A percentile compares a stretch with the other conserved stretches of the same genome.
These are phyloP conservation scores for Gavia stellata DNA, from an alignment of 2,113 vertebrate genomes.

Conservation along the genomic window DNA sequence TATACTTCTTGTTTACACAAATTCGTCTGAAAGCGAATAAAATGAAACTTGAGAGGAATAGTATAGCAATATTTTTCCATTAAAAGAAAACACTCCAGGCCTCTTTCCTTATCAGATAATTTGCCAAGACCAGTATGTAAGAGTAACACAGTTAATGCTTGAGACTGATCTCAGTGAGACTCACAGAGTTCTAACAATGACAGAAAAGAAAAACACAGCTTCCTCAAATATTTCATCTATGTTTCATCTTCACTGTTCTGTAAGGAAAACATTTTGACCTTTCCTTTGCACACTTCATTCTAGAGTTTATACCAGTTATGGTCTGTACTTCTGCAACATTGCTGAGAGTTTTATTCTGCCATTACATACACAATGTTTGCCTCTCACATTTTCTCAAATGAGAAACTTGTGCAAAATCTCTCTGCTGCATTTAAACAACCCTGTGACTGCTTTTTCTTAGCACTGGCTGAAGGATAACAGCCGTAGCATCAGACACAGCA, in stretches of 20 bases:
- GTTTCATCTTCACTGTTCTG: background rate
- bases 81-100: background rate
- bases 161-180: background rate
- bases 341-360: background rate
- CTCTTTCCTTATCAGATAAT: background rate
- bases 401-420: background rate
- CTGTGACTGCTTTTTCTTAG: background rate
- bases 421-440: background rate
- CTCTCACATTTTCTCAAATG: background rate
- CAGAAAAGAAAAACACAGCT: background rate
- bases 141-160: background rate
- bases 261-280: constrained; percentile 11
- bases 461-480: background rate
- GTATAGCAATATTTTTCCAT: background rate
- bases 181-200: background rate
- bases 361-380: background rate
- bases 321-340: background rate
- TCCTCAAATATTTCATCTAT: background rate
- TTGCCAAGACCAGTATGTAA: constrained; percentile 15
- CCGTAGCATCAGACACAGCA: background rate
- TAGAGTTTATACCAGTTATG: background rate
- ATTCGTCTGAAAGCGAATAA: constrained; percentile 29
- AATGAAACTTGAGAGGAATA: constrained; percentile 19
- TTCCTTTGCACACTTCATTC: background rate
- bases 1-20: constrained; percentile 3